These are phyloP conservation scores for Pipra filicauda DNA, from an alignment of 2,113 vertebrate species.

Conservation along the genomic window DNA sequence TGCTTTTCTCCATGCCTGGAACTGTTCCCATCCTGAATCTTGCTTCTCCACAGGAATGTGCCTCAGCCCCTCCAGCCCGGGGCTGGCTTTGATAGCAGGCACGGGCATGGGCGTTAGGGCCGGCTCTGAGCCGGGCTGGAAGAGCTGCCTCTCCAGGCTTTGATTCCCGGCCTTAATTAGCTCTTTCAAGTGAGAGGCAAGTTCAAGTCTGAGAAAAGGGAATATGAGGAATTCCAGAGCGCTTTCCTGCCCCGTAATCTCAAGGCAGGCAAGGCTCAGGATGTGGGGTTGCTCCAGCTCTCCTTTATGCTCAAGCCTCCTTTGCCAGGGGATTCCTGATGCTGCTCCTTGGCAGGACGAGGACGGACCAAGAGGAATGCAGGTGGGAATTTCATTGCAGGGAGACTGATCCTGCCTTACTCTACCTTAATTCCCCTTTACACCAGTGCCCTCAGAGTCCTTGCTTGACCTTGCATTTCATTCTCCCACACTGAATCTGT, in stretches of 20 bases:
- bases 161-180: slow-evolving; percentile 74
- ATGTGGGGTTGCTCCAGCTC: background rate
- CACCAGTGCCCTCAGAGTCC: background rate
- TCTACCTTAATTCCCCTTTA: background rate
- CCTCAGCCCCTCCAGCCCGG: fast-evolving
- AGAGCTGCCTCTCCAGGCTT: slow-evolving; percentile 54
- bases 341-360: background rate
- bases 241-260: background rate
- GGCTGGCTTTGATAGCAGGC: slow-evolving; percentile 13
- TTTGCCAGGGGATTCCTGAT: background rate
- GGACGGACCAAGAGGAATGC: fast-evolving
- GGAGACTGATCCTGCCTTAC: background rate
- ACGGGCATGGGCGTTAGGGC: background rate
- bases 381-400: background rate
- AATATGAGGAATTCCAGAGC: background rate
- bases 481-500: fast-evolving
- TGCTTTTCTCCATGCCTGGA: no score
- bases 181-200: slow-evolving; percentile 68
- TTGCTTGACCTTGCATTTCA: background rate
- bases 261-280: background rate
- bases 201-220: slow-evolving; percentile 53
- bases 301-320: background rate
- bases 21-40: no score
- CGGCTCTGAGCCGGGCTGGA: background rate
- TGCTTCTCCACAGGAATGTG: no score